These are phyloP conservation scores for Drosophila sechellia DNA, from an alignment of 1,140 invertebrate genomes.

Conservation along the genomic window DNA sequence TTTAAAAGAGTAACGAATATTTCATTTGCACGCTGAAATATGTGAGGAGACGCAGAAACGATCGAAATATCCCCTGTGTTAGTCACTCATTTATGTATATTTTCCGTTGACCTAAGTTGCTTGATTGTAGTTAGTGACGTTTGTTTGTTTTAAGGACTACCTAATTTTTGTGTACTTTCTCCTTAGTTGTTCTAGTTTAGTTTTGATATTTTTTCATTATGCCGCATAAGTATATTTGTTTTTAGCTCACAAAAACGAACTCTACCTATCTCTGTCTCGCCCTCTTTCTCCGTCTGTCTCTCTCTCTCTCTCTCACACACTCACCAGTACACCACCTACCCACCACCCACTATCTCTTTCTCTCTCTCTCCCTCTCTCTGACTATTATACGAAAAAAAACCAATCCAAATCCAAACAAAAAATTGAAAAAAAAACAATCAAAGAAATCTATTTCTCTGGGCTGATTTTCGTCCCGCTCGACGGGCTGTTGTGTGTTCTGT, in stretches of 20 bases:
- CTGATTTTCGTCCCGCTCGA: slow-evolving; percentile 84
- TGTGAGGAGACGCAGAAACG: slow-evolving; percentile 35
- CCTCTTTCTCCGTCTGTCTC: slow-evolving; percentile 24
- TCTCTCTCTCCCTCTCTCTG: slow-evolving; percentile 33
- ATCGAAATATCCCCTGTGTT: slow-evolving; percentile 8
- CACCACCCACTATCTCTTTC: slow-evolving; percentile 22
- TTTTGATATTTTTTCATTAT: slow-evolving; percentile 57
- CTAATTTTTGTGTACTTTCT: not conserved
- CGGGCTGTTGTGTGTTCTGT: slow-evolving; percentile 84
- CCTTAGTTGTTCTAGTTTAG: slow-evolving; percentile 51
- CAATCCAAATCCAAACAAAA: slow-evolving; percentile 9
- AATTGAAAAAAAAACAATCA: slow-evolving; percentile 39
- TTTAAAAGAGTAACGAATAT: slow-evolving; percentile 16
- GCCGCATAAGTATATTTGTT: slow-evolving; percentile 53
- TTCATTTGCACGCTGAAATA: slow-evolving; percentile 80
- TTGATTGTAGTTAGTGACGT: slow-evolving; percentile 68
- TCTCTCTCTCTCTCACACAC: slow-evolving; percentile 42
- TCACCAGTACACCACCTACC: slow-evolving; percentile 37
- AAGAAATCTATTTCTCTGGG: slow-evolving; percentile 83
- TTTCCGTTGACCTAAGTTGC: slow-evolving; percentile 65
- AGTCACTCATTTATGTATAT: slow-evolving; percentile 33
- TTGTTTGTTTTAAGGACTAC: slow-evolving; percentile 51
- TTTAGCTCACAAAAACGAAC: slow-evolving; percentile 62
- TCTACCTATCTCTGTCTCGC: slow-evolving; percentile 36
- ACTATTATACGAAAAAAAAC: slow-evolving; percentile 62